A percentile compares a stretch with the other conserved stretches of the same genome.
Conservation (phyloP, 2,797 vertebrate genomes). For the Setipinna tenuifilis region DNA sequence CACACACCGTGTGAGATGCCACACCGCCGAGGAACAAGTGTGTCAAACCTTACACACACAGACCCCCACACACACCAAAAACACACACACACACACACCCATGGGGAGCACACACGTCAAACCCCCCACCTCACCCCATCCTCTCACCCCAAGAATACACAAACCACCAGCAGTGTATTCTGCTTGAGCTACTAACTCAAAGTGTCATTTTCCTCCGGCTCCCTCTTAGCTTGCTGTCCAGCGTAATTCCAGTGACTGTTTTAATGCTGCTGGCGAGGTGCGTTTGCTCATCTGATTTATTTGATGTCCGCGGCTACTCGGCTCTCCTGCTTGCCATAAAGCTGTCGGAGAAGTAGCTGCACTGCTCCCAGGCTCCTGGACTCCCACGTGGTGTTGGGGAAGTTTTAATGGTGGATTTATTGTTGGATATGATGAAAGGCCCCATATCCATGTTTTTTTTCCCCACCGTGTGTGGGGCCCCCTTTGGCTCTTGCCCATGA, state of each 20-base stretch:
- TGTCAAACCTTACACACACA: background rate
- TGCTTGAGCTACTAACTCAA: background rate
- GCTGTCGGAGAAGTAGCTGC: background rate
- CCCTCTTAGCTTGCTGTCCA: background rate
- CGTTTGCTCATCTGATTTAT: background rate
- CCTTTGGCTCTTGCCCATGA: background rate
- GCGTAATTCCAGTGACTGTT: background rate
- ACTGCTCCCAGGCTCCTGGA: background rate
- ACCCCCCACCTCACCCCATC: too few relatives aligned
- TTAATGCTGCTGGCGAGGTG: background rate
- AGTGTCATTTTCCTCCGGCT: background rate
- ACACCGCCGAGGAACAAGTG: background rate
- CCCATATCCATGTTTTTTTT: background rate
- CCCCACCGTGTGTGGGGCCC: background rate
- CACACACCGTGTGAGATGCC: constrained; percentile 28
- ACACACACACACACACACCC: too few relatives aligned
- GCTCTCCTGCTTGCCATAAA: background rate
- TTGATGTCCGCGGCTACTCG: background rate
- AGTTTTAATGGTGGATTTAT: background rate
- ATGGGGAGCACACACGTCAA: too few relatives aligned
- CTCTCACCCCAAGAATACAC: background rate
- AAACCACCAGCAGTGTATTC: background rate
- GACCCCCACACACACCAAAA: too few relatives aligned
- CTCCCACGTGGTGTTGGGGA: background rate
- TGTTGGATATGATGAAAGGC: background rate